Evolutionary conservation across 2,797 vertebrate species (phyloP), one percentile per base, ranked within the genome.

Genomic region (Orientallactaga sibirica): DNA sequence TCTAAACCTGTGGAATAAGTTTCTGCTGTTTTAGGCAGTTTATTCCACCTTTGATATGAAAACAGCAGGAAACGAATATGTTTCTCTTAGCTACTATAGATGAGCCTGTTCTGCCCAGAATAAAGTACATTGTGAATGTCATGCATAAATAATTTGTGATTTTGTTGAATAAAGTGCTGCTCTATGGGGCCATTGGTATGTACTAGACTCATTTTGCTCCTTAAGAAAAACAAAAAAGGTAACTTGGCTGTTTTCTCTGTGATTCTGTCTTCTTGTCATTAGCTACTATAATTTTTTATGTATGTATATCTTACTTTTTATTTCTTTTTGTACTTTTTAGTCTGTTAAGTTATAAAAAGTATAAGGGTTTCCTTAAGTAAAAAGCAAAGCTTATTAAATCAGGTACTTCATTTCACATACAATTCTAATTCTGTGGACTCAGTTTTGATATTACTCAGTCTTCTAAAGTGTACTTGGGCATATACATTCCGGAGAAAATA

Each of bases 321-420:
- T 81, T 80, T 48, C 18, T 67, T 8, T 91, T 24, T 75, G 2
- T 86, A 29, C 82, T 25, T 85, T n/a, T 75, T 25, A 5, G 68
- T 19, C 33, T 29, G 0, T 86, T 62, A 61, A 48, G n/a, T 7
- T 82, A 8, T 64, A 33, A 90, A 86, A 86, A 25, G 12, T 48
- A 76, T 74, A 24, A 71, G 25, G 1, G 2, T 90, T 90, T 84
- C 41, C 5, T 71, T 82, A 43, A 81, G 20, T 48, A 43, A 88
- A 78, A 61, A 76, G 0, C 33, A 62, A 61, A 48, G 33, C 73
- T 93, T 64, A 41, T 66, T 71, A 74, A 93, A 81, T 88, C 19
- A 74, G 24, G 78, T 93, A 18, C 33, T 83, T 11, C 75, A 41
- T 84, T 94, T 91, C 62, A 81, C 5, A 86, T 1, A 73, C 19